Evolutionary conservation across 23 tunicate genomes (phyloP).

Genomic region (Phallusia fumigata): DNA sequence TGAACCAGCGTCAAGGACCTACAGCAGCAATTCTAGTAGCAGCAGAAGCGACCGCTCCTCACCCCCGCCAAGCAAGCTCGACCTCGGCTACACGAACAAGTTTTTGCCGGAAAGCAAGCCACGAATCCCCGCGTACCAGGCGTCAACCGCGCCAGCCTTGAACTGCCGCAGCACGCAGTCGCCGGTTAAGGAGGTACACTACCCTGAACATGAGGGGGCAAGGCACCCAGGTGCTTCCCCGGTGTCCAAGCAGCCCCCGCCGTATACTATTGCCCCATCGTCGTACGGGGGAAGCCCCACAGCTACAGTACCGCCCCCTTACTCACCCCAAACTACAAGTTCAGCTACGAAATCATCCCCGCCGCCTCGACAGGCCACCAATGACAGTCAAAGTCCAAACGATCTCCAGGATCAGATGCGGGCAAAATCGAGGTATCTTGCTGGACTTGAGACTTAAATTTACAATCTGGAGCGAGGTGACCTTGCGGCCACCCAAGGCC

Average conservation of each 20-base stretch:
- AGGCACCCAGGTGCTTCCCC: background rate
- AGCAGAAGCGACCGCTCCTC: background rate
- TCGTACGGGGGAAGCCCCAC: slow-evolving; percentile 18
- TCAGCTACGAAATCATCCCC: background rate
- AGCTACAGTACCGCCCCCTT: background rate
- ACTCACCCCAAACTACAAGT: slow-evolving; percentile 3
- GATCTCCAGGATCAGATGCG: background rate
- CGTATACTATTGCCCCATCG: background rate
- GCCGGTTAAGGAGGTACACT: background rate
- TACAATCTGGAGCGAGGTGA: no score
- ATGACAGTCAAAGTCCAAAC: background rate
- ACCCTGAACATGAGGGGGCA: background rate
- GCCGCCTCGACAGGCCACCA: background rate
- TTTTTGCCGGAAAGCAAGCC: slow-evolving; percentile 6
- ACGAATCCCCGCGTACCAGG: background rate
- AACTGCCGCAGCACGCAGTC: slow-evolving; percentile 7
- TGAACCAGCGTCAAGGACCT: background rate
- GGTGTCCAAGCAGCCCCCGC: slow-evolving; percentile 11
- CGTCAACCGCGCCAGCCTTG: background rate
- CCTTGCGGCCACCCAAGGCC: no score
- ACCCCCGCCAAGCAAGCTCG: background rate
- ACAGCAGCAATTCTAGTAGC: slow-evolving; percentile 8
- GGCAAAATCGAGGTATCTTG: background rate
- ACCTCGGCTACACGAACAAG: background rate
- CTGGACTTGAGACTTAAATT: background rate